These are phyloP conservation scores for Drosophila cardini DNA, from an alignment of 1,140 invertebrate species.

Conservation along the genomic window DNA sequence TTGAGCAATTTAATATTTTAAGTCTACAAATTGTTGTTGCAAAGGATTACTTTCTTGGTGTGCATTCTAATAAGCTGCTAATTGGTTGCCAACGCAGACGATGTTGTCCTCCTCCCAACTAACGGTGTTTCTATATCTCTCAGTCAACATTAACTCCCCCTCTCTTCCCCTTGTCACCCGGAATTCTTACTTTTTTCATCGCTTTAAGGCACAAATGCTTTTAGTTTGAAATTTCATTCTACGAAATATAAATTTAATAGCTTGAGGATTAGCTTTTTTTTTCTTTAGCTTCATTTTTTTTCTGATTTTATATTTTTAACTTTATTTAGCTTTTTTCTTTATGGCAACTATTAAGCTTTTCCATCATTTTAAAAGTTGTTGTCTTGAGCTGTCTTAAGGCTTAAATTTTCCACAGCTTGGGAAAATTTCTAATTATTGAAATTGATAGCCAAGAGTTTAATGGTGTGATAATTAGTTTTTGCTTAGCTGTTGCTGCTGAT, in stretches of 20 bases:
- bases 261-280: conserved; percentile 39
- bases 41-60: conserved; percentile 72
- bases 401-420: conserved; percentile 39
- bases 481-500: conserved; percentile 37
- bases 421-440: conserved; percentile 65
- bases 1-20: conserved; percentile 83
- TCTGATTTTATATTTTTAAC: background rate
- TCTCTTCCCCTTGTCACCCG: background rate
- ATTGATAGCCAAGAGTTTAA: conserved; percentile 62
- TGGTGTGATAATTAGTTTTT: conserved; percentile 53
- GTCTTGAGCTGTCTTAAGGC: conserved; percentile 8
- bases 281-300: conserved; percentile 30
- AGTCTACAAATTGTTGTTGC: conserved; percentile 80
- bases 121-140: conserved; percentile 55
- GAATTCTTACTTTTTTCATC: conserved; percentile 13
- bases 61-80: conserved; percentile 83
- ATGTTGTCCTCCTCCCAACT: conserved; percentile 48
- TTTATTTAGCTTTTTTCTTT: conserved; percentile 44
- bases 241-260: conserved; percentile 78
- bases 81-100: conserved; percentile 76
- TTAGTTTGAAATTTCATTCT: conserved; percentile 83
- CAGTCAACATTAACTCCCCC: too few relatives aligned
- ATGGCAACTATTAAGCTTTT: conserved; percentile 62
- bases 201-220: conserved; percentile 63
- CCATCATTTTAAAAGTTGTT: conserved; percentile 51